phyloP scores from a whole-genome alignment of 2,888 invertebrate species.

The Trimorus sp. region DNA sequence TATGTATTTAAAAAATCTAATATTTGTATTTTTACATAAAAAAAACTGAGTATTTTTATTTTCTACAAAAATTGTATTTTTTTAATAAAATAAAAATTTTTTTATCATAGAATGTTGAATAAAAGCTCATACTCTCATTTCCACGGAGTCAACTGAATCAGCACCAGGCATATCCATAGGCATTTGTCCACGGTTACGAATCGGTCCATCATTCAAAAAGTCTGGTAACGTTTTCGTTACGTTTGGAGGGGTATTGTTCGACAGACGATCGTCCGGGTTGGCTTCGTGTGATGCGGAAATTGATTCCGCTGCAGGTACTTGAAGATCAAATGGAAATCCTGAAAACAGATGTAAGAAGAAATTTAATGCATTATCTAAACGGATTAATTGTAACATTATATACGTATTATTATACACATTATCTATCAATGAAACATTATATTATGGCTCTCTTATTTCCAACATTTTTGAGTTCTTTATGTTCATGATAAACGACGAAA shows the following conservation, averaged over 20 bases:
- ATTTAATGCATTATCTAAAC: neutral
- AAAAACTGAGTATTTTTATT: too few species aligned
- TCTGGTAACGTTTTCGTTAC: slow-evolving; percentile 86
- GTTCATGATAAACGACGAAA: too few species aligned
- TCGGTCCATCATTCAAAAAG: slow-evolving; percentile 88
- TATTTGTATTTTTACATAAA: too few species aligned
- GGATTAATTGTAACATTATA: neutral
- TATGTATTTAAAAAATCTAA: too few species aligned
- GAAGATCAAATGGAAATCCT: slow-evolving; percentile 78
- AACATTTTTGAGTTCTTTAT: too few species aligned
- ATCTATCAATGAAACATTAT: neutral
- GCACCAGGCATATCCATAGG: slow-evolving; percentile 68
- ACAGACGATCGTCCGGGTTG: slow-evolving; percentile 66
- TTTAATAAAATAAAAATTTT: too few species aligned
- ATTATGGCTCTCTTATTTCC: too few species aligned
- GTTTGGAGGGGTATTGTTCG: slow-evolving; percentile 77
- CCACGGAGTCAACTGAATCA: neutral
- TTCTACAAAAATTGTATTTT: too few species aligned
- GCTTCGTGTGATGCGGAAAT: slow-evolving; percentile 62
- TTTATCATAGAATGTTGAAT: too few species aligned
- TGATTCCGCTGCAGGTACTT: slow-evolving; percentile 71
- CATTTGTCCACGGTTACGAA: slow-evolving; percentile 81
- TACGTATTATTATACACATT: neutral
- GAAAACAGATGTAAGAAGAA: neutral
- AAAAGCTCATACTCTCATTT: neutral